Evolutionary conservation across 2,888 invertebrate species (phyloP).

Genomic region (Augiades crinisus): DNA sequence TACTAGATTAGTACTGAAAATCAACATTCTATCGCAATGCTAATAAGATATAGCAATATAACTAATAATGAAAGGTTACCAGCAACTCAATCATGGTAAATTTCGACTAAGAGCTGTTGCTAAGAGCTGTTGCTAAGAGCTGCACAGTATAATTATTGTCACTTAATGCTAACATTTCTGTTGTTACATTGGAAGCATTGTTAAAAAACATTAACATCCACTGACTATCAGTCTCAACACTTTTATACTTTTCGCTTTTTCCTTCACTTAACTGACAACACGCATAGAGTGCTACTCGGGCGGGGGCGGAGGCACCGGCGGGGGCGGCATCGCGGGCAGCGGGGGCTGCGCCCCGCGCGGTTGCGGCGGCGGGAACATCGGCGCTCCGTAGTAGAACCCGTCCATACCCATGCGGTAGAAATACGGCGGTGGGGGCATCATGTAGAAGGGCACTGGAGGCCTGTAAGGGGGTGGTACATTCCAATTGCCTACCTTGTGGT

Average conservation of each 20-base stretch:
- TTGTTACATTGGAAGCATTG: too few relatives aligned
- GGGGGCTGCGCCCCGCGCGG: slow-evolving; percentile 63
- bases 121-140: too few relatives aligned
- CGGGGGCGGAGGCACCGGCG: slow-evolving; percentile 83
- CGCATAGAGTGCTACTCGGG: slow-evolving; percentile 51
- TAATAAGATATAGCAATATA: too few relatives aligned
- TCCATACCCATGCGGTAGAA: slow-evolving; percentile 54
- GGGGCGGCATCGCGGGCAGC: slow-evolving; percentile 81
- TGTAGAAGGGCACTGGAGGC: slow-evolving; percentile 59
- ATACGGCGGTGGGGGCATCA: slow-evolving; percentile 66
- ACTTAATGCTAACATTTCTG: too few relatives aligned
- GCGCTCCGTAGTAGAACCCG: slow-evolving; percentile 46
- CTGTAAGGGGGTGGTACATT: slow-evolving; percentile 50
- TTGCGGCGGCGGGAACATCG: slow-evolving; percentile 34
- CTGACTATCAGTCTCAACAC: not conserved
- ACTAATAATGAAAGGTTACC: too few relatives aligned
- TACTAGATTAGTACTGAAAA: too few relatives aligned
- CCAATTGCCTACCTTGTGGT: slow-evolving; percentile 70
- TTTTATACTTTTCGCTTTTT: not conserved
- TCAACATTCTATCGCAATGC: too few relatives aligned
- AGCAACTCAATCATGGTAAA: too few relatives aligned
- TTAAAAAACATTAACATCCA: not conserved
- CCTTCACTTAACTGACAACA: not conserved
- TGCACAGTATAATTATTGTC: too few relatives aligned
- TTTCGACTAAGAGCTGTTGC: too few relatives aligned